Conservation (phyloP, 2,888 invertebrate genomes). For the Oxycera nigricornis region DNA sequence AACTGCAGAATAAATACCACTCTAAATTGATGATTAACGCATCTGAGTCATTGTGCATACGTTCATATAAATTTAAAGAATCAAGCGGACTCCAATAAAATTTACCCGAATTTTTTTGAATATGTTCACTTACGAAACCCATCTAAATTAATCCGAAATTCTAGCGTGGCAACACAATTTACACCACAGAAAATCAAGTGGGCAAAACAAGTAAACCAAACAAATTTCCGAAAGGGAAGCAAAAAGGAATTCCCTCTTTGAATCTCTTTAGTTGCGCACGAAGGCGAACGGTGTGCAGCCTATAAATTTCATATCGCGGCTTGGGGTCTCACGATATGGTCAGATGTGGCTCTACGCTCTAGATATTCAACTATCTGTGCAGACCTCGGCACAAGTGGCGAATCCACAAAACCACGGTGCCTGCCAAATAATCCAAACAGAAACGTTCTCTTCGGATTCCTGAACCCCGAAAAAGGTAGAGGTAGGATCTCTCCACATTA, state of each 20-base stretch:
- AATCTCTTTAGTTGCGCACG: constrained; percentile 44
- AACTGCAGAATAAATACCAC: no score
- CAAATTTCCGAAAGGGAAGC: constrained; percentile 30
- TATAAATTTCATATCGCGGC: constrained; percentile 47
- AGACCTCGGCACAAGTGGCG: constrained; percentile 8
- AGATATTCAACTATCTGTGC: constrained; percentile 1
- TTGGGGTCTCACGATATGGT: constrained; percentile 47
- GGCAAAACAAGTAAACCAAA: constrained; percentile 17
- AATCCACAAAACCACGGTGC: background rate
- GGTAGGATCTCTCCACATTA: constrained; percentile 13
- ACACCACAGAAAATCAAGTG: background rate
- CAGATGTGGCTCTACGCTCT: constrained; percentile 33
- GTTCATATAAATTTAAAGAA: no score
- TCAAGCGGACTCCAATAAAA: no score
- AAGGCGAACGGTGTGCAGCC: constrained; percentile 44
- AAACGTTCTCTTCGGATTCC: background rate
- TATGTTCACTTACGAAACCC: no score
- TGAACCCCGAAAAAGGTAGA: background rate
- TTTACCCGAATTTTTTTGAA: no score
- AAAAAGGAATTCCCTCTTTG: constrained; percentile 15
- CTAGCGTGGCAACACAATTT: no score
- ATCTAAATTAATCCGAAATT: no score
- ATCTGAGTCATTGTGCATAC: no score
- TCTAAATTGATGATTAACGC: no score
- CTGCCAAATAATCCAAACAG: constrained; percentile 29